Evolutionary conservation across 2,888 invertebrate species (phyloP).

Genomic region (Dicyrtoma fusca): DNA sequence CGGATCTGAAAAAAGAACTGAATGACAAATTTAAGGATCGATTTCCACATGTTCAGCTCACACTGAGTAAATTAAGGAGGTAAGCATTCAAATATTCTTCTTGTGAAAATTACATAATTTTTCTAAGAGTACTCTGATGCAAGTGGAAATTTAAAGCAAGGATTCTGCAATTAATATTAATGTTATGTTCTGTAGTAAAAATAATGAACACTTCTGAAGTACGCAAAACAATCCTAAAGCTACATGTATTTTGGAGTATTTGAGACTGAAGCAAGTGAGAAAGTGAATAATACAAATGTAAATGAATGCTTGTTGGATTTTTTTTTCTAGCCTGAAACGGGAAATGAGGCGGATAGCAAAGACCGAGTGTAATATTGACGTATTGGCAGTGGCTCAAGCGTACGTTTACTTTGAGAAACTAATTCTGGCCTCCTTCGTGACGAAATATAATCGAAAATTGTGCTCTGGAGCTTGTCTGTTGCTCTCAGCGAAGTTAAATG

Average conservation of each 20-base stretch:
- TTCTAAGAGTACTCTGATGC: no score
- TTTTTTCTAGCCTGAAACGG: constrained; percentile 92
- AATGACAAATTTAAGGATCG: constrained; percentile 95
- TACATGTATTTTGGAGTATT: not conserved
- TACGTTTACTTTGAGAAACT: constrained; percentile 99
- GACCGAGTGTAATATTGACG: constrained; percentile 77
- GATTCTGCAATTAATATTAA: no score
- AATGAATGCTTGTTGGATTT: not conserved
- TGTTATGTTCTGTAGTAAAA: no score
- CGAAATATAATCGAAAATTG: constrained; percentile 88
- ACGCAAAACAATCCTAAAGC: not conserved
- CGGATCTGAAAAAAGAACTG: constrained; percentile 92
- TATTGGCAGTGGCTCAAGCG: constrained; percentile 91
- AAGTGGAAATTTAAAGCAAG: no score
- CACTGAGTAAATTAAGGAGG: constrained; percentile 94
- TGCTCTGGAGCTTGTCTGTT: constrained; percentile 94
- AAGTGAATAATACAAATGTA: not conserved
- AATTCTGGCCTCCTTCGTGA: constrained; percentile 86
- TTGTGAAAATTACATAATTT: no score
- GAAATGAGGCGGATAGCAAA: constrained; percentile 93
- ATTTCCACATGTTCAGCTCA: constrained; percentile 92
- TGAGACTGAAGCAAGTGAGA: no score
- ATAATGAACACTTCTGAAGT: not conserved
- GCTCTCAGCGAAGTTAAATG: constrained; percentile 94
- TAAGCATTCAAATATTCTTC: no score